Evolutionary conservation across 1,140 invertebrate species (phyloP), one percentile per base, ranked within the genome.

Genomic region (Aculops lycopersici): DNA sequence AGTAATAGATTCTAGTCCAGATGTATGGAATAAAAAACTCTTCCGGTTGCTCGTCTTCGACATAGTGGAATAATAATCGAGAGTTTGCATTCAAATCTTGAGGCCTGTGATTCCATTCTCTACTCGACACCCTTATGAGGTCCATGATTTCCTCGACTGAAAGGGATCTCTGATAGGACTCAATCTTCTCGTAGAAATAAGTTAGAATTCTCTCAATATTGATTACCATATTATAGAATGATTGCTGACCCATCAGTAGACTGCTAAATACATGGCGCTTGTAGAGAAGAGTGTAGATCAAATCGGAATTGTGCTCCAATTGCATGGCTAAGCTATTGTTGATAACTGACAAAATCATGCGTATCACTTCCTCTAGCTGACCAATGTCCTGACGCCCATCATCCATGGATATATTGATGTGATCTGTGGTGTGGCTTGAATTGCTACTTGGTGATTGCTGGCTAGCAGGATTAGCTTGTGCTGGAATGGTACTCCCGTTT

Each of bases 1-100:
- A 69, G 48, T 70, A 65, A 48, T 67, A 74, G 18, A 86, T 73
- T 37, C 97, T 62, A 12, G 76, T 73, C 90, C 90, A 98, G 24
- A 95, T 74, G 55, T 97, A 98, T 5, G 90, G 90, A 50, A 94
- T 83, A 59, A 97, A 98, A 61, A 98, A 98, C 52, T 95, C 86
- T 55, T 95, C 86, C 0, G 88, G 90, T 43, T 80, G 72, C 44
- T 94, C 86, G 59, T 97, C 90, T 62, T 97, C 90, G 0, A 97
- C 86, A 54, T 98, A 98, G 48, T 86, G 80, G 59, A 95, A 98
- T 57, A 92, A 95, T 36, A 44, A 43, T 16, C 18, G 24, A 20
- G 4, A 45, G 36, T 48, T 54, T 64, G 86, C 81, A 60, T 76
- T 74, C 41, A 94, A 60, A 50, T 78, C 68, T 47, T 69, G 73